phyloP scores from a whole-genome alignment of 2,888 invertebrate genomes.

The Hartigia nigra region DNA sequence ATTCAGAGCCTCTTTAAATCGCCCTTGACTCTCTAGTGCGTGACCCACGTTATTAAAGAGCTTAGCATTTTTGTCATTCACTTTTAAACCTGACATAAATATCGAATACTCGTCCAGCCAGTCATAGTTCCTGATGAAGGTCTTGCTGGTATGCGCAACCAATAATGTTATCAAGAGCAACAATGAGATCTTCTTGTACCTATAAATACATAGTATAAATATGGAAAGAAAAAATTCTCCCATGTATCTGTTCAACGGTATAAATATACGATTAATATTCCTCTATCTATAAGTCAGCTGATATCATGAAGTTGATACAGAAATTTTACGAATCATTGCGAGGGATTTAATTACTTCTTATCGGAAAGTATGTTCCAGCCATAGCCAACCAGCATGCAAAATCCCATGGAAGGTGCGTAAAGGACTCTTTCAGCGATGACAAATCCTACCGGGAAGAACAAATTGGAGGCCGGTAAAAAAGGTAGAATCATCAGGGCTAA shows the following conservation, averaged over 20 bases:
- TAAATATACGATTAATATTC: background rate
- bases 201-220: conserved; percentile 31
- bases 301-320: background rate
- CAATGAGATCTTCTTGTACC: conserved; percentile 74
- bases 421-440: conserved; percentile 95
- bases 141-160: conserved; percentile 85
- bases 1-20: conserved; percentile 80
- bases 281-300: background rate
- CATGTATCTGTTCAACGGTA: background rate
- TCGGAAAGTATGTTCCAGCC: conserved; percentile 81
- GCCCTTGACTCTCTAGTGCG: conserved; percentile 84
- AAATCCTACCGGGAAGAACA: conserved; percentile 98
- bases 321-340: background rate
- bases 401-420: conserved; percentile 98
- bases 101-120: conserved; percentile 94
- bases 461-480: conserved; percentile 95
- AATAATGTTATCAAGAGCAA: conserved; percentile 76
- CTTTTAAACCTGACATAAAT: conserved; percentile 89
- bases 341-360: conserved; percentile 66
- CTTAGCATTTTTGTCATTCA: conserved; percentile 93
- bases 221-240: background rate
- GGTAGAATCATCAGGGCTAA: conserved; percentile 89
- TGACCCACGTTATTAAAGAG: conserved; percentile 98
- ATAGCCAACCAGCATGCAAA: conserved; percentile 91
- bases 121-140: conserved; percentile 89